These are phyloP conservation scores for Brachionus rotundiformis DNA, from an alignment of 1,140 invertebrate genomes.

Conservation along the genomic window DNA sequence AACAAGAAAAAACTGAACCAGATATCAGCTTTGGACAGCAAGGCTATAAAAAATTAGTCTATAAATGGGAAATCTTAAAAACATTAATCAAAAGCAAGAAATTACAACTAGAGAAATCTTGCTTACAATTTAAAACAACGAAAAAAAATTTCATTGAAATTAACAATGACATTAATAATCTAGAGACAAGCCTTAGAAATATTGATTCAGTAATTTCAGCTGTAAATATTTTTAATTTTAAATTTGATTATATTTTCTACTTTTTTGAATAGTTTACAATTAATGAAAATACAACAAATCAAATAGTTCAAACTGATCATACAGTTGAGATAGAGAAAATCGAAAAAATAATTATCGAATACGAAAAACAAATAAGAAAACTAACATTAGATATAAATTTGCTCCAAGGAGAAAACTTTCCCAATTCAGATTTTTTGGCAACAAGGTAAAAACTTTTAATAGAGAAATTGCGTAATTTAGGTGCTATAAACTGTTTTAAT, in stretches of 20 bases:
- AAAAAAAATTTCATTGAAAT: background rate
- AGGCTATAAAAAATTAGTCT: background rate
- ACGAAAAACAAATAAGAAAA: constrained; percentile 31
- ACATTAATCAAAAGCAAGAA: background rate
- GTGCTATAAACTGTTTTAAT: no score
- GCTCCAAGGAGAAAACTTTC: background rate
- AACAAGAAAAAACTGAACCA: background rate
- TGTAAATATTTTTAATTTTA: background rate
- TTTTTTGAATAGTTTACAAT: background rate
- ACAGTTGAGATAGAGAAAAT: background rate
- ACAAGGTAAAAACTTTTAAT: background rate
- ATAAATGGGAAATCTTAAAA: constrained; percentile 21
- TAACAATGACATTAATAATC: background rate
- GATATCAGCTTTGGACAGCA: background rate
- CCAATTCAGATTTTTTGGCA: constrained; percentile 6
- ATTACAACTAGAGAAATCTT: background rate
- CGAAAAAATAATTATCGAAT: background rate
- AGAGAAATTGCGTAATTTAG: no score
- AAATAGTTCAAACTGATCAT: background rate
- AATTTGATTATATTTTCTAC: background rate
- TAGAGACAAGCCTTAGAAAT: background rate
- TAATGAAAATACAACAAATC: background rate
- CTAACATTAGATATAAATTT: background rate
- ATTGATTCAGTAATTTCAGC: background rate
- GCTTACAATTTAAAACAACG: background rate